These are phyloP conservation scores for Himalopsyche anomala DNA, from an alignment of 2,888 invertebrate species.

Conservation along the genomic window DNA sequence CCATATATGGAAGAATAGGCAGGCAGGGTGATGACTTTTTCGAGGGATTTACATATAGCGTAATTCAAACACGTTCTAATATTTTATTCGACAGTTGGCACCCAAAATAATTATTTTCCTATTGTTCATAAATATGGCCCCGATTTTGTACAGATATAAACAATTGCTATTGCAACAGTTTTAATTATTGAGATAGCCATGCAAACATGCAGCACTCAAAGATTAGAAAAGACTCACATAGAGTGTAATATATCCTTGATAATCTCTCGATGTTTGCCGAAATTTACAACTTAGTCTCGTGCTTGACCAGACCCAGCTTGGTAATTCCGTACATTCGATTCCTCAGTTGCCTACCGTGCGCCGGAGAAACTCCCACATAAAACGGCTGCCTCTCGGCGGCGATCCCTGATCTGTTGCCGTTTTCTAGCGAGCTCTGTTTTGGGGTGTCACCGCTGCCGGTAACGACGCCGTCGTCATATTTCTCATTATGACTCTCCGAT, in stretches of 20 bases:
- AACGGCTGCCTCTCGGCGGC: conserved; percentile 60
- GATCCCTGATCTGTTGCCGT: conserved; percentile 46
- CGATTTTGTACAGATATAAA: neutral
- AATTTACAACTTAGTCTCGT: conserved; percentile 78
- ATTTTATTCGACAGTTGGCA: too few relatives aligned
- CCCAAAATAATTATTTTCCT: too few relatives aligned
- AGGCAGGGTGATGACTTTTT: too few relatives aligned
- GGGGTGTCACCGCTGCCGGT: conserved; percentile 42
- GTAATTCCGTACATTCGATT: conserved; percentile 66
- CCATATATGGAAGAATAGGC: too few relatives aligned
- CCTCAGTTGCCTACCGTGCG: conserved; percentile 70
- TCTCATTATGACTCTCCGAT: conserved; percentile 8
- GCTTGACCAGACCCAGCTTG: conserved; percentile 74
- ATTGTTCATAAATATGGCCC: neutral
- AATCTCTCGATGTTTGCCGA: neutral
- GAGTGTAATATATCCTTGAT: neutral
- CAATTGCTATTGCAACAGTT: neutral
- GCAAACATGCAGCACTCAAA: too few relatives aligned
- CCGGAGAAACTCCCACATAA: conserved; percentile 70
- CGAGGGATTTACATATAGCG: too few relatives aligned
- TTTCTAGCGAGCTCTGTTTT: conserved; percentile 68
- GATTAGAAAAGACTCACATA: too few relatives aligned
- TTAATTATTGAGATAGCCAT: too few relatives aligned
- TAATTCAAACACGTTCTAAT: too few relatives aligned
- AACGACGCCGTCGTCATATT: conserved; percentile 47